These are phyloP conservation scores for Cryptoblepharus egeriae DNA, from an alignment of 2,797 vertebrate genomes.

Conservation along the genomic window DNA sequence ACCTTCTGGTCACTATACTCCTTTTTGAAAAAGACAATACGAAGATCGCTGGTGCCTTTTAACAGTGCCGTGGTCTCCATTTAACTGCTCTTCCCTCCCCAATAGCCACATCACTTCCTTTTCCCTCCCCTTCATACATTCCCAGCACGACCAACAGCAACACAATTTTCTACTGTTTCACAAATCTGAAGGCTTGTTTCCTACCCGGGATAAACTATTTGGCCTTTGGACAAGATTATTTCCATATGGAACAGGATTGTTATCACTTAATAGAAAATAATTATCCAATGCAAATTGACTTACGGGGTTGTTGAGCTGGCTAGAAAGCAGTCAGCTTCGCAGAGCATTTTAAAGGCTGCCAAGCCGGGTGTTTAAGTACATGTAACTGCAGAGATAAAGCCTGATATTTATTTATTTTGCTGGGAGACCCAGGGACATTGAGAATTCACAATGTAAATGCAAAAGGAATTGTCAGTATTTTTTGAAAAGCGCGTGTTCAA, in stretches of 20 bases:
- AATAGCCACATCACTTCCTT: background rate
- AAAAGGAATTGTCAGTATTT: background rate
- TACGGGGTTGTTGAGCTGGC: constrained; percentile 62
- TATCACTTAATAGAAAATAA: constrained; percentile 80
- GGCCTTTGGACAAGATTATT: constrained; percentile 78
- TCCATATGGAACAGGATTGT: constrained; percentile 74
- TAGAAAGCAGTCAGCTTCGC: constrained; percentile 54
- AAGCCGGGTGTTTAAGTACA: constrained; percentile 53
- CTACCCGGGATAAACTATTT: constrained; percentile 68
- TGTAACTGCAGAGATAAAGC: background rate
- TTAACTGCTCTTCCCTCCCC: background rate
- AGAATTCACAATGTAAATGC: background rate
- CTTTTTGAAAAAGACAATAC: background rate
- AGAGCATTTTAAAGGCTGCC: constrained; percentile 58
- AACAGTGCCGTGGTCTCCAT: fast-evolving
- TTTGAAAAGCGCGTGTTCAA: constrained; percentile 10
- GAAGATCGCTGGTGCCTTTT: fast-evolving
- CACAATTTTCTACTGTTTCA: background rate
- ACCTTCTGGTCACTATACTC: background rate
- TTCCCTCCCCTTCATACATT: background rate
- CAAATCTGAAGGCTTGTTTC: constrained; percentile 56
- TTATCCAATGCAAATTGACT: constrained; percentile 78
- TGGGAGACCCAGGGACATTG: background rate
- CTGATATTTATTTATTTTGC: constrained; percentile 31
- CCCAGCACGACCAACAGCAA: background rate